Evolutionary conservation across 1,140 invertebrate genomes (phyloP), one percentile per base, ranked within the genome.

Genomic region (Euwallacea fornicatus): DNA sequence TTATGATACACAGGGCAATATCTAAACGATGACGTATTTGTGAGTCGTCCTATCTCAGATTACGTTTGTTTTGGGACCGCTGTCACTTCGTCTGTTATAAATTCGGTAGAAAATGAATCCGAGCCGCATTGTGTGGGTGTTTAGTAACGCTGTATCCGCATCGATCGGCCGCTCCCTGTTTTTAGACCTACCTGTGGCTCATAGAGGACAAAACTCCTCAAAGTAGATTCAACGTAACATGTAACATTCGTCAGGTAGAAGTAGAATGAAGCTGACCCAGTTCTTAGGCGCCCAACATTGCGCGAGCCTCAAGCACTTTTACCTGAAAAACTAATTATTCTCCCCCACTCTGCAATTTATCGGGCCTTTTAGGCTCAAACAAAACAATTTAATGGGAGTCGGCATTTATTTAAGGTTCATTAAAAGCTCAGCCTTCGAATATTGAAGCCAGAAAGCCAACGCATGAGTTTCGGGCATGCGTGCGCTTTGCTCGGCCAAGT

Each of bases 71-170:
- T 61, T 42, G 21, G 7, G 11, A 42, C 59, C 59, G 59, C 59
- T 62, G 67, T 42, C 43, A 53, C 59, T 62, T 50, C 43, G 46
- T 62, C 44, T 42, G 60, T 21, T 61, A 60, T 61, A 62, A 62
- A 70, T 63, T 60, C 64, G 56, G 66, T 46, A 42, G 71, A 63
- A 65, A 69, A 73, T 69, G 66, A 69, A 69, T 68, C 65, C 73
- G 69, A 72, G 69, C 74, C 74, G 74, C 74, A 75, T 73, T 75
- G 74, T 75, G 74, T 75, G 74, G 74, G 74, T 69, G 74, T 71
- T 67, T 66, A 59, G 64, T 74, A 68, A 72, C 67, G 71, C 74
- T 69, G 72, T 72, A 74, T 69, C 72, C 68, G 61, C 69, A 74
- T 74, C 74, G 74, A 73, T 75, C 74, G 74, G 62, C 74, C 74